Evolutionary conservation across 2,888 invertebrate species (phyloP), one percentile per base, ranked within the genome.

Genomic region (Drosophila rellima): DNA sequence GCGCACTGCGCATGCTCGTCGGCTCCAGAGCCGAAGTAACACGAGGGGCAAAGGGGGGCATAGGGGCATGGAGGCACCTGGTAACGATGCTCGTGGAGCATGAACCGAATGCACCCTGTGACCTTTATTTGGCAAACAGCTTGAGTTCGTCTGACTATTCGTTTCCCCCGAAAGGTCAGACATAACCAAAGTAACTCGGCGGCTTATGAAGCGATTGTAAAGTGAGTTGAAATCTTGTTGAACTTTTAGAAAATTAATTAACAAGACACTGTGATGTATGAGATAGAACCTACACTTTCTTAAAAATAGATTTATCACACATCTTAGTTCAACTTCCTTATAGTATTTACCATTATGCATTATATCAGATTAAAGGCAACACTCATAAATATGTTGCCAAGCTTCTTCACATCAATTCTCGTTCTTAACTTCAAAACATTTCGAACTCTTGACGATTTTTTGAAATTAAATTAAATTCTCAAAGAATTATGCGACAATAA

Each of bases 401-500:
- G 13, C 31, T 18, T 15, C n/a, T 11, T 15, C 8, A 26, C 26
- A 44, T 8, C 11, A 10, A 11, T 29, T 39, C 20, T 15, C 11
- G n/a, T 37, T 35, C 39, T 33, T 37, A 18, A 31, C 26, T 33
- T 20, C 20, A 31, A 26, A 29, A 3, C 57, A 59, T 55, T 68
- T 44, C 31, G 15, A 33, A 31, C 35, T 23, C 57, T 48, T 56
- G 33, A 51, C 33, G 52, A 60, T 56, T 18, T 31, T 35, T 8
- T 52, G 31, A 29, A 54, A 54, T 10, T 20, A 31, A 78, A 78
- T 78, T 56, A 68, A 74, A 37, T 33, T 45, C 76, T 44, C 50
- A 59, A 74, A 47, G 75, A 75, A 60, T 78, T 78, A 74, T 78
- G 74, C 44, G 52, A 74, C 75, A 75, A 78, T 75, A 74, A 78